Evolutionary conservation across 2,797 vertebrate species (phyloP).

Genomic region (Crax fasciolata): DNA sequence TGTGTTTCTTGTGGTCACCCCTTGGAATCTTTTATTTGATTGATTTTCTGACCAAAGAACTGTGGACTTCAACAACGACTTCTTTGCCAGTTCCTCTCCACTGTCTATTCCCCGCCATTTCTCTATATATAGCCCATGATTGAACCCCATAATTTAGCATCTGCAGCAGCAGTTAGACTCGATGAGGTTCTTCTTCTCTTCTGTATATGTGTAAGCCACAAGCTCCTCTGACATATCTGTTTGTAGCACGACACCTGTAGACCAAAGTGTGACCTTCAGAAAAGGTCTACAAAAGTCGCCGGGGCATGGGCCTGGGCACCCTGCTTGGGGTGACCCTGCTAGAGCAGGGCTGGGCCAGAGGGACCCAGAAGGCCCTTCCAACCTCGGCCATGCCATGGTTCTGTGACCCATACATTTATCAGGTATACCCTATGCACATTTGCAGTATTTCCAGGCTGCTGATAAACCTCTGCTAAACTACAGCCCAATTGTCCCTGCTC

Average conservation of each 20-base stretch:
- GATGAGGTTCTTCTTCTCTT: neutral
- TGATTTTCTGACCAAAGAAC: neutral
- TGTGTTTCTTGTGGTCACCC: neutral
- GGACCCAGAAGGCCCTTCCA: neutral
- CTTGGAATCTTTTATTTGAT: neutral
- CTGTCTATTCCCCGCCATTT: neutral
- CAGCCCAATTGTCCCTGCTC: neutral
- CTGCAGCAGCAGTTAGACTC: neutral
- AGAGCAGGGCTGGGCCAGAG: neutral
- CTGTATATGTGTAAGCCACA: neutral
- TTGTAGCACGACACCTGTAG: too few relatives aligned
- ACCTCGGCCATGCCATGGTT: neutral
- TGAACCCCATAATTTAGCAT: neutral
- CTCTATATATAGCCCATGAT: neutral
- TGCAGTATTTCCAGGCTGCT: neutral
- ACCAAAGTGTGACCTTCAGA: neutral
- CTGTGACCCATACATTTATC: neutral
- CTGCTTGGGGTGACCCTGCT: too few relatives aligned
- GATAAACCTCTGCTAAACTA: neutral
- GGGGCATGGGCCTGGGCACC: neutral
- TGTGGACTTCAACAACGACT: neutral
- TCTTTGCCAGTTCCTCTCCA: neutral
- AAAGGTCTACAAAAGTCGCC: neutral
- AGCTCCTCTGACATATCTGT: neutral
- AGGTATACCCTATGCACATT: neutral